Percentiles rank a stretch among this genome's conserved stretches.
phyloP scores from a whole-genome alignment of 2,888 invertebrate genomes.

The Oconnorella tubifera region DNA sequence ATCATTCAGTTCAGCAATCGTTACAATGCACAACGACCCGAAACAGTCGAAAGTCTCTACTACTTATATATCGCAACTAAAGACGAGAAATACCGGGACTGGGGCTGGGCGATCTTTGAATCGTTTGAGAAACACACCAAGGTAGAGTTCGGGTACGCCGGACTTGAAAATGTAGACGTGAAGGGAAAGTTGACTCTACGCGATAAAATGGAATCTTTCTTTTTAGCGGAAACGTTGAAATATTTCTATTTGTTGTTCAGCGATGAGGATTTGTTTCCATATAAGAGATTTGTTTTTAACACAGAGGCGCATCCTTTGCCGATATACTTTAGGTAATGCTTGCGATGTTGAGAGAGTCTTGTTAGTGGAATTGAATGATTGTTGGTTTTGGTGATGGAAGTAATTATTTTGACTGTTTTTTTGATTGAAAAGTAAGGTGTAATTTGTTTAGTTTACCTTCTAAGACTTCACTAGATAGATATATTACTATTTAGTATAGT shows the following conservation, averaged over 20 bases:
- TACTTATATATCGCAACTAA: conserved; percentile 93
- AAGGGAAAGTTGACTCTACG: conserved; percentile 71
- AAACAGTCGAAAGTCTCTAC: conserved; percentile 93
- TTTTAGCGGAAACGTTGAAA: conserved; percentile 97
- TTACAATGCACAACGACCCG: conserved; percentile 89
- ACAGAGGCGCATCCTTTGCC: conserved; percentile 98
- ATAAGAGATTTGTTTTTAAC: conserved; percentile 98
- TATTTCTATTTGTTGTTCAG: conserved; percentile 94
- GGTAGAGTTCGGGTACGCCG: conserved; percentile 80
- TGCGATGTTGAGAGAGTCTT: too few relatives aligned
- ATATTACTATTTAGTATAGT: too few relatives aligned
- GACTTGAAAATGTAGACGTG: conserved; percentile 81
- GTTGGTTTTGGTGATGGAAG: too few relatives aligned
- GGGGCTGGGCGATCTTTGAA: conserved; percentile 96
- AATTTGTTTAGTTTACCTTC: too few relatives aligned
- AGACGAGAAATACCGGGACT: conserved; percentile 89
- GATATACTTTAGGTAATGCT: conserved; percentile 57
- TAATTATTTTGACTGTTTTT: too few relatives aligned
- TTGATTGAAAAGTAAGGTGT: too few relatives aligned
- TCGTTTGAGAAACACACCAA: conserved; percentile 88
- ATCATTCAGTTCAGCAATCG: conserved; percentile 71
- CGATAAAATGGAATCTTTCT: conserved; percentile 98
- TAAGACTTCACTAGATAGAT: too few relatives aligned
- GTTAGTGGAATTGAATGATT: too few relatives aligned
- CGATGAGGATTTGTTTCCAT: conserved; percentile 81